Evolutionary conservation across 1,140 invertebrate species (phyloP).

Genomic region (Stegodyphus mimosarum): DNA sequence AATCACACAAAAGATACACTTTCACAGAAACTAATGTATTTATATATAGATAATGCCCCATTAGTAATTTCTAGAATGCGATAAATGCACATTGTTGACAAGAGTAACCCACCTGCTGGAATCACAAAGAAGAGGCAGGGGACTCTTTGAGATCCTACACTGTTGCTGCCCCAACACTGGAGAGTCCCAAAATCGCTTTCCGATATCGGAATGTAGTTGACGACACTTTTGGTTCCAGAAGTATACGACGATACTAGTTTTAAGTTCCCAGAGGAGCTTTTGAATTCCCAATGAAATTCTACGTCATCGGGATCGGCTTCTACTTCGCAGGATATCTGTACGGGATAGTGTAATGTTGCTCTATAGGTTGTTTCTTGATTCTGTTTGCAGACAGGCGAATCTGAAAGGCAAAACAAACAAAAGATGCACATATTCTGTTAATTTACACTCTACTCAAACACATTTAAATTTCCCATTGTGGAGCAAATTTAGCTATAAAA

Average conservation of each 20-base stretch:
- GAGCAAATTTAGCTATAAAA: background rate
- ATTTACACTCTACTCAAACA: too few relatives aligned
- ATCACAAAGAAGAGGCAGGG: constrained; percentile 62
- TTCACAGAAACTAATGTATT: too few relatives aligned
- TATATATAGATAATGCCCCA: too few relatives aligned
- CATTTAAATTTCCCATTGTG: background rate
- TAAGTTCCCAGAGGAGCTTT: constrained; percentile 88
- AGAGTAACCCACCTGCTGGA: constrained; percentile 52
- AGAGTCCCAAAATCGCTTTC: constrained; percentile 79
- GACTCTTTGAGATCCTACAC: constrained; percentile 59
- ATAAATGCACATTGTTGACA: background rate
- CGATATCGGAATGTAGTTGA: constrained; percentile 74
- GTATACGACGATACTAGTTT: constrained; percentile 72
- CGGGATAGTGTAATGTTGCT: constrained; percentile 88
- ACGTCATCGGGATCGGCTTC: constrained; percentile 85
- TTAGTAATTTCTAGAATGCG: too few relatives aligned
- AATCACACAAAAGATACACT: too few relatives aligned
- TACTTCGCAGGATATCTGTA: constrained; percentile 86
- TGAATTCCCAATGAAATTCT: constrained; percentile 90
- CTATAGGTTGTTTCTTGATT: constrained; percentile 86
- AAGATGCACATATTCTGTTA: too few relatives aligned
- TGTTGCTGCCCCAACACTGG: constrained; percentile 62
- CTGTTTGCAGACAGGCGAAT: constrained; percentile 84
- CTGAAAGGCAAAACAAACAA: constrained; percentile 70
- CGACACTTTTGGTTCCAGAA: constrained; percentile 72